A percentile compares a stretch with the other conserved stretches of the same genome.
Conservation (phyloP, 1,140 invertebrate genomes). For the Pollicipes pollicipes region DNA sequence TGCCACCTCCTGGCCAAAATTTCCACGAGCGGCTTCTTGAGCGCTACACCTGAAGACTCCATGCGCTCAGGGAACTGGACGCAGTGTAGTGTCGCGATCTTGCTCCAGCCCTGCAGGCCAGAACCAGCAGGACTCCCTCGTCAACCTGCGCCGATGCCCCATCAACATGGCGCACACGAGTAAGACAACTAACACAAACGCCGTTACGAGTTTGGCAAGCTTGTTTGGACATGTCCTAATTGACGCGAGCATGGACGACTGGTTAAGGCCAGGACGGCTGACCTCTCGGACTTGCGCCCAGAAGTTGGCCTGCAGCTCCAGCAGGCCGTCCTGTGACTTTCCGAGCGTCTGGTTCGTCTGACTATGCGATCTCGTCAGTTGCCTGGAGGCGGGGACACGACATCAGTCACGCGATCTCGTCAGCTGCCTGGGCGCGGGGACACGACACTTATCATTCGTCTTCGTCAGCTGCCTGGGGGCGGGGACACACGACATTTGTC, state of each 20-base stretch:
- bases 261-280: not conserved
- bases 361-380: not conserved
- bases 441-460: too few relatives aligned
- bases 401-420: too few relatives aligned
- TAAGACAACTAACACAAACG: too few relatives aligned
- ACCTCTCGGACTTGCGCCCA: constrained; percentile 2
- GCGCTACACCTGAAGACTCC: constrained; percentile 43
- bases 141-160: too few relatives aligned
- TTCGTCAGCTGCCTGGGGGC: too few relatives aligned
- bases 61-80: constrained; percentile 85
- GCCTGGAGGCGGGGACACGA: too few relatives aligned
- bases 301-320: not conserved
- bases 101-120: constrained; percentile 94
- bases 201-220: too few relatives aligned
- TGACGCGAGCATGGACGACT: too few relatives aligned
- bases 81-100: constrained; percentile 86
- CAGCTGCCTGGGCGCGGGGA: too few relatives aligned
- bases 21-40: constrained; percentile 85
- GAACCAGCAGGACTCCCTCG: too few relatives aligned
- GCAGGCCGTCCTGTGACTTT: not conserved
- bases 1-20: constrained; percentile 96
- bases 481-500: too few relatives aligned
- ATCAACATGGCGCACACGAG: too few relatives aligned
- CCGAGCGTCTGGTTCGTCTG: not conserved
- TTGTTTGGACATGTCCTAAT: constrained; percentile 34